Percentiles rank a stretch among this genome's conserved stretches.
Evolutionary conservation across 2,113 vertebrate species (phyloP).

Genomic region (Urocitellus parryii): DNA sequence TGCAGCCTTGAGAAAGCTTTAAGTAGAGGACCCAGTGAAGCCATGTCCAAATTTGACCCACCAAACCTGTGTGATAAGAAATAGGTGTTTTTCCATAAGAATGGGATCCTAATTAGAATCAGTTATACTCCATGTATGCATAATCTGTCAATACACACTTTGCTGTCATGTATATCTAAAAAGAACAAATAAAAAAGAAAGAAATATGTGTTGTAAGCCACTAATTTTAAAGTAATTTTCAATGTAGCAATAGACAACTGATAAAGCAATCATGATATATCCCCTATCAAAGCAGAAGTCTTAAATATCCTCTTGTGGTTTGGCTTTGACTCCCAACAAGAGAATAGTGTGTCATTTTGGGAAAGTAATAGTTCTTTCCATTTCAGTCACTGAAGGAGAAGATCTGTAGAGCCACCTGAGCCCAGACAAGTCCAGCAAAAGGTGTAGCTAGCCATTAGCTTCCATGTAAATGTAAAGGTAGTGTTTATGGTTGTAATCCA

Average conservation of each 20-base stretch:
- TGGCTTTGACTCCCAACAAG: not conserved
- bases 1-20: not conserved
- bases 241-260: not conserved
- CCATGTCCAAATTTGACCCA: not conserved
- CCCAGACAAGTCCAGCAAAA: not conserved
- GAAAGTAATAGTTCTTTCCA: not conserved
- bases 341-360: not conserved
- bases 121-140: too few species aligned
- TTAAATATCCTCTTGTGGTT: constrained; percentile 21
- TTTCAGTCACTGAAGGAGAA: not conserved
- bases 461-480: not conserved
- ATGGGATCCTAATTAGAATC: too few species aligned
- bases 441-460: not conserved
- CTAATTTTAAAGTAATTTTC: not conserved
- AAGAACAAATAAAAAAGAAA: not conserved
- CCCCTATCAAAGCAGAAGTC: not conserved
- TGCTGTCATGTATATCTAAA: too few species aligned
- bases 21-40: not conserved
- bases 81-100: not conserved
- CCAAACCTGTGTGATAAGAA: constrained; percentile 4
- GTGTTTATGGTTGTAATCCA: constrained; percentile 3
- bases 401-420: not conserved
- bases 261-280: not conserved
- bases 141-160: too few species aligned
- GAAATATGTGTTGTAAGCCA: not conserved